phyloP scores from a whole-genome alignment of 1,140 invertebrate genomes.

The Drosophila subobscura region DNA sequence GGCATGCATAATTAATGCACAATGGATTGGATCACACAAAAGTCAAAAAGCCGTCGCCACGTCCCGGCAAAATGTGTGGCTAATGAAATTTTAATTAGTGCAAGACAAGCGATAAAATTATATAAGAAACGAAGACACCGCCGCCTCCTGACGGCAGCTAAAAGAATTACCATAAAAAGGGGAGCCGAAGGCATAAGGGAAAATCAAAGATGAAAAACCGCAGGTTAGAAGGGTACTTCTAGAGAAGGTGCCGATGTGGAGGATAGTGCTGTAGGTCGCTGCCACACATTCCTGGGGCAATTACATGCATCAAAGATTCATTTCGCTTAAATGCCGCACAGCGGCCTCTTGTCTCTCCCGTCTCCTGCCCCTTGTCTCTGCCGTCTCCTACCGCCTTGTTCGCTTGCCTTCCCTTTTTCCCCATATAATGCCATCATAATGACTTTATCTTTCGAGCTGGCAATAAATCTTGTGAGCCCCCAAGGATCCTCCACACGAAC shows the following conservation, averaged over 20 bases:
- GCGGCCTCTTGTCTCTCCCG: constrained; percentile 11
- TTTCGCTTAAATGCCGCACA: constrained; percentile 73
- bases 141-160: too few species aligned
- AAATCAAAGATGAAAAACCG: constrained; percentile 60
- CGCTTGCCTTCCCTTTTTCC: constrained; percentile 37
- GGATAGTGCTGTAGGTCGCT: constrained; percentile 11
- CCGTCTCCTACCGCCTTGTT: constrained; percentile 29
- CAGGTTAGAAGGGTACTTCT: background rate
- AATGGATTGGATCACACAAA: constrained; percentile 33
- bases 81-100: constrained; percentile 80
- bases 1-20: constrained; percentile 75
- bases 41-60: constrained; percentile 30
- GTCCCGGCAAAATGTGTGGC: constrained; percentile 56
- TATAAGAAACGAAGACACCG: constrained; percentile 9
- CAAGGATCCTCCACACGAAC: constrained; percentile 22
- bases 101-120: constrained; percentile 74
- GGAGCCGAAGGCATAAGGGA: constrained; percentile 15
- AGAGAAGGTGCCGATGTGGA: background rate
- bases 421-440: constrained; percentile 77
- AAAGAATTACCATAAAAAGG: constrained; percentile 65
- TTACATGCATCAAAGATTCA: constrained; percentile 81
- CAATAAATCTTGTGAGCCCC: constrained; percentile 73
- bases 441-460: constrained; percentile 78
- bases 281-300: constrained; percentile 37
- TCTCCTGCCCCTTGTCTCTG: background rate